Conservation (phyloP, 2,888 invertebrate species). For the Eledona agricola region DNA sequence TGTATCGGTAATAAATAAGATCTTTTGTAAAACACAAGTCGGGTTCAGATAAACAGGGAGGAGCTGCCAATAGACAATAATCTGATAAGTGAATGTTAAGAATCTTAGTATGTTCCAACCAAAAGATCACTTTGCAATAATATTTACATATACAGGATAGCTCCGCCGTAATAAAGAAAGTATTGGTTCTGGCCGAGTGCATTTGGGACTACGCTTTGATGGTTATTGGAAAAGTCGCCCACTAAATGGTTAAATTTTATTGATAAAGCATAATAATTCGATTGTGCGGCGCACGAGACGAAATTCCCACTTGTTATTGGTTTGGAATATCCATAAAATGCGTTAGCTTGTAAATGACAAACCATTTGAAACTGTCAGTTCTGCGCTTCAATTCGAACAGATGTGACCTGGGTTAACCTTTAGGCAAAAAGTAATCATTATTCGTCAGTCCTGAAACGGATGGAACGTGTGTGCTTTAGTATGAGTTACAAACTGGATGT, state of each 20-base stretch:
- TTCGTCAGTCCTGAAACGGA: slow-evolving; percentile 30
- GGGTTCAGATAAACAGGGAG: too few species aligned
- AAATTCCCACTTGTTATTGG: slow-evolving; percentile 9
- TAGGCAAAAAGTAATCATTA: slow-evolving; percentile 30
- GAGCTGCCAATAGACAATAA: too few species aligned
- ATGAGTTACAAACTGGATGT: slow-evolving; percentile 3
- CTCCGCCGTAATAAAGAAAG: slow-evolving; percentile 4
- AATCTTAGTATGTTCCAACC: background rate
- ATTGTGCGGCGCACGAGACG: slow-evolving; percentile 3
- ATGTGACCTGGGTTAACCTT: slow-evolving; percentile 31
- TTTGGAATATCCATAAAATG: slow-evolving; percentile 9
- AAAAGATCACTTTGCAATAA: slow-evolving; percentile 1
- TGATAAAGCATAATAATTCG: slow-evolving; percentile 9
- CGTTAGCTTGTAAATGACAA: slow-evolving; percentile 12
- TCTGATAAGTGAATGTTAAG: too few species aligned
- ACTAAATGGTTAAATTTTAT: slow-evolving; percentile 17
- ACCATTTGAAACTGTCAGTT: slow-evolving; percentile 27
- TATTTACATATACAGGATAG: slow-evolving; percentile 5
- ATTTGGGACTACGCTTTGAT: too few species aligned
- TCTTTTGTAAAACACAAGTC: slow-evolving; percentile 9
- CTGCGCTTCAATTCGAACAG: slow-evolving; percentile 15
- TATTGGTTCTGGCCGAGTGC: slow-evolving; percentile 7
- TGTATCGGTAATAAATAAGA: slow-evolving; percentile 25
- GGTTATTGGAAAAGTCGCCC: slow-evolving; percentile 9
- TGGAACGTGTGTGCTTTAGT: slow-evolving; percentile 10